Evolutionary conservation across 2,797 vertebrate species (phyloP).

Genomic region (Tapera naevia): DNA sequence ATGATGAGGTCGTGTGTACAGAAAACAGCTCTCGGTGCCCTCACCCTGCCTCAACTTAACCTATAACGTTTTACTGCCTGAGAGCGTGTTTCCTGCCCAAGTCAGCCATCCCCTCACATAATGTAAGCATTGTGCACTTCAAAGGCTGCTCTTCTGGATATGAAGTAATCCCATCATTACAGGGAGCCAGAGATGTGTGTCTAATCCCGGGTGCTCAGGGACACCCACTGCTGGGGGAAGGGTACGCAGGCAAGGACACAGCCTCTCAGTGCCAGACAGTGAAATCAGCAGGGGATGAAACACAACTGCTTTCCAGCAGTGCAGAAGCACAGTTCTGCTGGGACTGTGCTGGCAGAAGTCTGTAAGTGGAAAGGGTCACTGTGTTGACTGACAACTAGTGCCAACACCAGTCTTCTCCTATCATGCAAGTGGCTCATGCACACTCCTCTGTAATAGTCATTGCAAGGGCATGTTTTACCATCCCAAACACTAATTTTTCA

Average conservation of each 20-base stretch:
- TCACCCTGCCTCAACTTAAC: not conserved
- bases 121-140: not conserved
- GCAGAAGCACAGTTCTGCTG: not conserved
- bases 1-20: accelerated
- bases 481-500: not conserved
- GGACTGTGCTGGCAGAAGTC: not conserved
- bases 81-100: accelerated
- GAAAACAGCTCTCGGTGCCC: not conserved
- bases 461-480: not conserved
- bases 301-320: accelerated
- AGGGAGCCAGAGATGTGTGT: not conserved
- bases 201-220: not conserved
- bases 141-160: not conserved
- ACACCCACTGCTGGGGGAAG: not conserved
- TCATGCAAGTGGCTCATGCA: not conserved
- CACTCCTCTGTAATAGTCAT: accelerated
- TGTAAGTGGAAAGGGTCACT: accelerated
- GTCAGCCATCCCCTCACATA: not conserved
- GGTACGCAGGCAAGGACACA: not conserved
- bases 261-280: accelerated
- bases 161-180: not conserved
- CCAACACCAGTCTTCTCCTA: not conserved
- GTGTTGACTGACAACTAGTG: not conserved
- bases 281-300: not conserved
- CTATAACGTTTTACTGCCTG: accelerated